A percentile compares a stretch with the other conserved stretches of the same genome.
phyloP scores from a whole-genome alignment of 2,888 invertebrate species.

The Lithophane semibrunnea region DNA sequence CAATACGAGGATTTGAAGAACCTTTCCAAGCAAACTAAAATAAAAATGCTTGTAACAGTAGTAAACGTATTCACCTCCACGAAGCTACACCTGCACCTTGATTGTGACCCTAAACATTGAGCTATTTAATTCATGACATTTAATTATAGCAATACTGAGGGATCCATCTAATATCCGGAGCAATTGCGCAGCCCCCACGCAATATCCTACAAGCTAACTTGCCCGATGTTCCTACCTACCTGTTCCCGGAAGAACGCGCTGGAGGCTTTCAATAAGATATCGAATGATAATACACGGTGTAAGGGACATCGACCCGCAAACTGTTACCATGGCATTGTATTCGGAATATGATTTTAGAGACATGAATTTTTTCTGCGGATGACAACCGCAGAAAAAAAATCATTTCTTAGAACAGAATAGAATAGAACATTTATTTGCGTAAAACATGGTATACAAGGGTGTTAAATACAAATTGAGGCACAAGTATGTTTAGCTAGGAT shows the following conservation, averaged over 20 bases:
- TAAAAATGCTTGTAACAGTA: not conserved
- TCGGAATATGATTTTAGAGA: no score
- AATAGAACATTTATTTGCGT: no score
- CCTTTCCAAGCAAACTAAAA: not conserved
- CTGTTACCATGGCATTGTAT: no score
- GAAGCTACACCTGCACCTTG: not conserved
- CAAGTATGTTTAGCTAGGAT: no score
- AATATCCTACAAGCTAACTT: not conserved
- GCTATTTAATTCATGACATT: not conserved
- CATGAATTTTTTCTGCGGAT: no score
- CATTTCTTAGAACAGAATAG: no score
- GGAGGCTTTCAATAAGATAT: not conserved
- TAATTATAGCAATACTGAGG: not conserved
- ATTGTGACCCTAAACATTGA: not conserved
- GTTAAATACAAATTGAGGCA: no score
- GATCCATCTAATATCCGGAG: constrained; percentile 4
- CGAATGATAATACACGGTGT: not conserved
- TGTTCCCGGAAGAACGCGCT: no score
- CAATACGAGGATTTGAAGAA: no score
- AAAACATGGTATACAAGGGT: no score
- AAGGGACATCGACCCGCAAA: not conserved
- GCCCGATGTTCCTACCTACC: not conserved
- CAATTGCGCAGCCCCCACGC: not conserved
- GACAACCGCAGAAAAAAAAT: no score
- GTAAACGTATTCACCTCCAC: not conserved